phyloP scores from a whole-genome alignment of 2,888 invertebrate genomes.

The Drosophila mayaguana region DNA sequence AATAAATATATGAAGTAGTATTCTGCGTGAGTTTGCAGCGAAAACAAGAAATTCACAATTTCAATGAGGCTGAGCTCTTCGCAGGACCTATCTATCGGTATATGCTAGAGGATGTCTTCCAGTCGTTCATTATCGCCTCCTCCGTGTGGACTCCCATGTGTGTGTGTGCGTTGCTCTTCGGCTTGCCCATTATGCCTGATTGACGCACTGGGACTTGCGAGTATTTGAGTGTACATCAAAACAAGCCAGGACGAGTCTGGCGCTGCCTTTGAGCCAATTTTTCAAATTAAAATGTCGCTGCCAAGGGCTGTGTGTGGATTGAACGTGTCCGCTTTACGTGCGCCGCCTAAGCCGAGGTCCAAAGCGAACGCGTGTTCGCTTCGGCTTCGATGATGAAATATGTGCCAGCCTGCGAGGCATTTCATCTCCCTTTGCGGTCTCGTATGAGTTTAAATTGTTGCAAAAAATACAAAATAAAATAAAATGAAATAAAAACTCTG shows the following conservation, averaged over 20 bases:
- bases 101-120: background rate
- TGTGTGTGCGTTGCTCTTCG: background rate
- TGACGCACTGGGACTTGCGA: slow-evolving; percentile 25
- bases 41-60: background rate
- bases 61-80: background rate
- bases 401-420: slow-evolving; percentile 11
- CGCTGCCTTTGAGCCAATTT: slow-evolving; percentile 34
- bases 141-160: background rate
- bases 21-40: background rate
- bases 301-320: slow-evolving; percentile 26
- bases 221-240: slow-evolving; percentile 15
- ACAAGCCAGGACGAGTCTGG: slow-evolving; percentile 24
- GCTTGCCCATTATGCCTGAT: slow-evolving; percentile 21
- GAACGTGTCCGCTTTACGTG: slow-evolving; percentile 39
- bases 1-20: background rate
- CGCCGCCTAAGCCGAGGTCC: slow-evolving; percentile 24
- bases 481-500: slow-evolving; percentile 26
- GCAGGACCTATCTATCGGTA: too few species aligned
- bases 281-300: slow-evolving; percentile 37
- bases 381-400: background rate
- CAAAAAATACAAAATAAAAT: slow-evolving; percentile 37
- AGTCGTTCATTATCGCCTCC: background rate
- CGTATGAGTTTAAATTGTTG: slow-evolving; percentile 34
- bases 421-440: slow-evolving; percentile 1
- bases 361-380: background rate